Base-by-base conservation (phyloP, 2,113 vertebrate species). In the Bothrops jararaca region DNA sequence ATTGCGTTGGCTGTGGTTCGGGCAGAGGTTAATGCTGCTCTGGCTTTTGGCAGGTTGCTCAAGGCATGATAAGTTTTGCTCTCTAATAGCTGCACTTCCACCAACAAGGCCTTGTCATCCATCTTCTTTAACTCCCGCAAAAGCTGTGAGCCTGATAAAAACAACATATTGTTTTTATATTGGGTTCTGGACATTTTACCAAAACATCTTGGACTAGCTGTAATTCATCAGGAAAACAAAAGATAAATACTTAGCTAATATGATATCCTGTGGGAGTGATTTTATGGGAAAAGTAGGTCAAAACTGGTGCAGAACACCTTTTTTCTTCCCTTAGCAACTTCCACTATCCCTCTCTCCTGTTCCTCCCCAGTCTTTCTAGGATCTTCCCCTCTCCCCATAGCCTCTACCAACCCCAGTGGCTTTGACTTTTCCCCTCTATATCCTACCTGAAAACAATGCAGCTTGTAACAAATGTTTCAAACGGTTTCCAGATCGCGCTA, bases 1-100 rank as follows among this genome's bases (percentile, higher is more conserved):
- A 99, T 99, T 95, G 98, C 99, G 15, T 99, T 99, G 97, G 99
- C 99, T 89, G 99, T 99, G 92, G 99, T 99, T 94, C 99, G 98
- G 93, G 99, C 99, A 9, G 99, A 99, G 93, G 99, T 99, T 97
- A 99, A 98, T 95, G 99, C 99, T 93, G 99, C 99, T 93, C 99
- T 98, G 92, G 99, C 99, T 98, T 99, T 99, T 95, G 99, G 99
- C 96, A 99, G 97, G 93, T 99, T 99, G 96, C 99, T 99, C 96
- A 99, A 98, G 90, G 98, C 99, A 91, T 99, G 99, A 96, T 99
- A 99, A 20, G 99, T 99, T 97, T 99, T 99, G 94, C 99, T 99
- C 97, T 99, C 99, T 89, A 99, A 97, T 94, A 99, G 98, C 97
- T 99, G 99, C 93, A 99, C 99, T 96, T 99, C 99, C 90, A 99